Base-by-base conservation (phyloP, 2,888 invertebrate genomes). In the Drosophila sordidapex region DNA sequence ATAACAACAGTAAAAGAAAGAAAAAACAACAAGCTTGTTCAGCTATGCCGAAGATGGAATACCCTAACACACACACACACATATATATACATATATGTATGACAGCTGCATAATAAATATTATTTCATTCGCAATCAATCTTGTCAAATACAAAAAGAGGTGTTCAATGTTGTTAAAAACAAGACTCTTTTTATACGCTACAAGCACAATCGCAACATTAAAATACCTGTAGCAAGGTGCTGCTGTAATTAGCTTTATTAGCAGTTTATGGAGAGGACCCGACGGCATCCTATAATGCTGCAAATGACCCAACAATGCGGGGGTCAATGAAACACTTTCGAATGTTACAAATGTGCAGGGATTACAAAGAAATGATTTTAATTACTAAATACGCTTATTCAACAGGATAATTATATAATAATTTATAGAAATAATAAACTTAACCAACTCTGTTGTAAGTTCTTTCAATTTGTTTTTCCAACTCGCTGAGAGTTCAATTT, bases 161-260 rank as follows among this genome's bases (percentile, higher is more conserved):
- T 49, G 10, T 27, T 49, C 5, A 11, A 10, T 10, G 27, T 25
- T 29, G 18, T 27, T 27, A 27, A 27, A 27, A 27, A 27, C 6
- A 7, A 1, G 6, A 15, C 4, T 11, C 1, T 18, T 48, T 48
- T 13, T 10, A 5, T 18, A 1, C n/a, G 13, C 31, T 11, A 7
- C 36, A 38, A 25, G 10, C 13, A 6, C 4, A 8, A 13, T 31
- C 1, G 13, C 10, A 25, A 6, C 8, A 11, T 18, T 43, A 4
- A 6, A 25, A 25, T 13, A 25, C 64, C 15, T 48, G 15, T 27
- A 10, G 29, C 31, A 67, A 67, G 43, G 2, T 59, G 52, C 62
- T 70, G 61, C 74, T 70, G 58, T 71, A 83, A 85, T 85, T 88
- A 74, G 70, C 75, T 69, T 63, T 68, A 74, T 71, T 67, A 67